Conservation (phyloP, 2,797 vertebrate genomes). For the Hoplostethus mediterraneus region DNA sequence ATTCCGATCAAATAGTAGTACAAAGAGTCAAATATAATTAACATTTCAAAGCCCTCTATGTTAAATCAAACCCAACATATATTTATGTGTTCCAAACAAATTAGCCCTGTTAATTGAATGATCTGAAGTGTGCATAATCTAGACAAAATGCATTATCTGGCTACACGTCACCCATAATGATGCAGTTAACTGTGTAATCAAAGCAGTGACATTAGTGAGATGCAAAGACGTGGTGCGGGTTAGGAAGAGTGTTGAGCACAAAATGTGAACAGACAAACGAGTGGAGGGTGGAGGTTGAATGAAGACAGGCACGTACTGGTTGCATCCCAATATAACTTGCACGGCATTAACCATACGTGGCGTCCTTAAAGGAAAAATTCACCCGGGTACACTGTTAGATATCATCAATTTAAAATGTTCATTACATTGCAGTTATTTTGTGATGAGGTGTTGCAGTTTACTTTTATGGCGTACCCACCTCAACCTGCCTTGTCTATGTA, state of each 20-base stretch:
- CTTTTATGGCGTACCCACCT: background rate
- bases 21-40: too few relatives aligned
- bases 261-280: conserved; percentile 44
- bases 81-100: too few relatives aligned
- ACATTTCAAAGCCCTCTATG: too few relatives aligned
- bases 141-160: too few relatives aligned
- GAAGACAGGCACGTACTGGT: conserved; percentile 46
- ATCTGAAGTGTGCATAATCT: too few relatives aligned
- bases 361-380: conserved; percentile 32
- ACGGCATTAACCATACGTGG: background rate
- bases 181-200: background rate
- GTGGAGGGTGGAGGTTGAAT: conserved; percentile 41
- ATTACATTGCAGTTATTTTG: background rate
- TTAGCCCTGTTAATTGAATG: too few relatives aligned
- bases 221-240: background rate
- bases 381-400: conserved; percentile 12
- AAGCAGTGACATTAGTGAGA: conserved; percentile 60
- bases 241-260: background rate
- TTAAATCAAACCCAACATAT: too few relatives aligned
- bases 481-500: background rate
- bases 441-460: too few relatives aligned
- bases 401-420: background rate
- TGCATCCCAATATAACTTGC: conserved; percentile 32
- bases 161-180: too few relatives aligned
- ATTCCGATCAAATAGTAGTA: too few relatives aligned